Evolutionary conservation across 2,888 invertebrate genomes (phyloP).

Genomic region (Thecophora atra): DNA sequence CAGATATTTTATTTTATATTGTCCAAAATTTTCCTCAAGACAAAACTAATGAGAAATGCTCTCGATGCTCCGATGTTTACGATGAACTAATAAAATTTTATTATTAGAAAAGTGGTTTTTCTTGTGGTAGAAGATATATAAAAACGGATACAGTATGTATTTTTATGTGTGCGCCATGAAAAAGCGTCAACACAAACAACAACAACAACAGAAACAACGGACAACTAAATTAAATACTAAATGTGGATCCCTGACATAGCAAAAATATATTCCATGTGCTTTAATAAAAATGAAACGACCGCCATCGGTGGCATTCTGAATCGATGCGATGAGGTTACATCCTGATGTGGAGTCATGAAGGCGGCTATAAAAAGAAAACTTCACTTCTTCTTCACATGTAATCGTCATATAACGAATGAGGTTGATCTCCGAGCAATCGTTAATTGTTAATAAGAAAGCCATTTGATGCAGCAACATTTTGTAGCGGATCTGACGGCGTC

Average conservation of each 20-base stretch:
- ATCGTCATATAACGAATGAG: slow-evolving; percentile 5
- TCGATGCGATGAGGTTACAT: slow-evolving; percentile 12
- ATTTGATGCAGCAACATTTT: not conserved
- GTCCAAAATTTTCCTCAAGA: slow-evolving; percentile 16
- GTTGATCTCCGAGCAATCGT: slow-evolving; percentile 50
- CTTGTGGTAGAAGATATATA: slow-evolving; percentile 47
- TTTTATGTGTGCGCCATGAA: slow-evolving; percentile 26
- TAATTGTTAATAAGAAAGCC: slow-evolving; percentile 50
- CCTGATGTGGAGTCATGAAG: slow-evolving; percentile 23
- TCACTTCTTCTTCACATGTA: slow-evolving; percentile 41
- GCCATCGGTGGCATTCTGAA: slow-evolving; percentile 19
- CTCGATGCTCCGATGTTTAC: slow-evolving; percentile 28
- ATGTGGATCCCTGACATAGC: slow-evolving; percentile 53
- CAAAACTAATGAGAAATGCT: not conserved
- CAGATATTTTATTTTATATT: slow-evolving; percentile 3
- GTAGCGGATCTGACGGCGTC: too few species aligned
- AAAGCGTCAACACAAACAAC: slow-evolving; percentile 30
- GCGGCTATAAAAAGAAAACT: slow-evolving; percentile 56
- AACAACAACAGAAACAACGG: slow-evolving; percentile 36
- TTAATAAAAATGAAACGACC: slow-evolving; percentile 31
- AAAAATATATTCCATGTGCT: slow-evolving; percentile 48
- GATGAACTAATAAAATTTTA: slow-evolving; percentile 53
- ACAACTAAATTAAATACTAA: slow-evolving; percentile 40
- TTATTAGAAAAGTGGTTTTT: slow-evolving; percentile 44
- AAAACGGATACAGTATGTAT: slow-evolving; percentile 57